These are phyloP conservation scores for Limanda limanda DNA, from an alignment of 2,113 vertebrate genomes.

Conservation along the genomic window DNA sequence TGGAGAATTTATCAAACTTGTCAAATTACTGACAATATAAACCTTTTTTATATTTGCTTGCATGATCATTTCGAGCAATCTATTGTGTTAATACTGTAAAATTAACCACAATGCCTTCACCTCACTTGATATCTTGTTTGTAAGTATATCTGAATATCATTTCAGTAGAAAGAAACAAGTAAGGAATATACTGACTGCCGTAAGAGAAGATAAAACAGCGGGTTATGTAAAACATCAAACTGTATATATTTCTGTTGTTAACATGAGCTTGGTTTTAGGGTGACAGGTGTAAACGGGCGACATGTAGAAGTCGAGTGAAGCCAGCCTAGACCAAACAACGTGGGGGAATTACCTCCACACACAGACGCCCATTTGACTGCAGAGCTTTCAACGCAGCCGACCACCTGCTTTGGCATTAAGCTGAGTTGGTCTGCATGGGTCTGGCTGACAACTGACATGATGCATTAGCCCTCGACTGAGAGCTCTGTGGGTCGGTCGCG, in stretches of 20 bases:
- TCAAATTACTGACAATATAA: no score
- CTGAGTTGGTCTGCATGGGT: conserved; percentile 39
- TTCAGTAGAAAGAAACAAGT: no score
- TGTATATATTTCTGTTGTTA: conserved; percentile 9
- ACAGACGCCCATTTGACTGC: conserved; percentile 32
- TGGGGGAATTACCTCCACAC: conserved; percentile 23
- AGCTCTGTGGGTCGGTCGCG: conserved; percentile 35
- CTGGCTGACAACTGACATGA: conserved; percentile 51
- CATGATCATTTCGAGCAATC: no score
- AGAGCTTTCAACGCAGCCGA: conserved; percentile 32
- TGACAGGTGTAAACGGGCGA: conserved; percentile 37
- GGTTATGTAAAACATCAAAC: no score
- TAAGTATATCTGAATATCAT: no score
- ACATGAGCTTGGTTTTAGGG: conserved; percentile 10
- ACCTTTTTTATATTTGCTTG: no score
- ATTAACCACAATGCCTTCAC: no score
- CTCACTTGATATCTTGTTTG: no score
- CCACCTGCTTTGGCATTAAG: conserved; percentile 50
- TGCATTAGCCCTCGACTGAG: conserved; percentile 51
- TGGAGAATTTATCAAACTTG: no score
- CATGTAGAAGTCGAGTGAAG: conserved; percentile 19
- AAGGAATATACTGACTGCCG: no score
- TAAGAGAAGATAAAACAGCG: no score
- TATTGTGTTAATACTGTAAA: no score
- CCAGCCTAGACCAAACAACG: conserved; percentile 41